phyloP scores from a whole-genome alignment of 2,113 vertebrate genomes.

The Pica pica region DNA sequence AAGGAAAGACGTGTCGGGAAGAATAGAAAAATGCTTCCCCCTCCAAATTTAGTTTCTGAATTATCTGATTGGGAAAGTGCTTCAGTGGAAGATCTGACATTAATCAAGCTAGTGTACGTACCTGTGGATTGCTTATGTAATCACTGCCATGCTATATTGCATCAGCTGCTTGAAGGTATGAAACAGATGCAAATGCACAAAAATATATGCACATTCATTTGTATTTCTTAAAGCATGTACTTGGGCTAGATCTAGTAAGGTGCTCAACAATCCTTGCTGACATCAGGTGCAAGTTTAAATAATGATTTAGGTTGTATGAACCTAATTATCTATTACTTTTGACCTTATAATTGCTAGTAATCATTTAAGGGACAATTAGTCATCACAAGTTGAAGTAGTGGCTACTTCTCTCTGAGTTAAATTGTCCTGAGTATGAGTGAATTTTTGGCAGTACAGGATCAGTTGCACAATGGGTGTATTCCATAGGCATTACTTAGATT shows the following conservation, averaged over 20 bases:
- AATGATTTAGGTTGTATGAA: neutral
- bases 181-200: constrained; percentile 8
- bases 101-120: neutral
- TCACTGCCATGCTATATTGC: neutral
- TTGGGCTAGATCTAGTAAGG: neutral
- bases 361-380: neutral
- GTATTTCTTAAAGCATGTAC: neutral
- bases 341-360: neutral
- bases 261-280: neutral
- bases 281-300: neutral
- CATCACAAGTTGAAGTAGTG: neutral
- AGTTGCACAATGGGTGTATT: fast-evolving
- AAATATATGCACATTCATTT: constrained; percentile 14
- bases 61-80: neutral
- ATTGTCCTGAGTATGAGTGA: neutral
- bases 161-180: neutral
- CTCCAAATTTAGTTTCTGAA: neutral
- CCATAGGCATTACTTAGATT: neutral
- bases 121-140: neutral
- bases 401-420: neutral
- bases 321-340: neutral
- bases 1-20: neutral
- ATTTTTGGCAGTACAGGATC: neutral
- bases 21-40: neutral
- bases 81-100: neutral